A percentile compares a stretch with the other conserved stretches of the same genome.
Evolutionary conservation across 2,797 vertebrate genomes (phyloP).

Genomic region (Cichlasoma orientale): DNA sequence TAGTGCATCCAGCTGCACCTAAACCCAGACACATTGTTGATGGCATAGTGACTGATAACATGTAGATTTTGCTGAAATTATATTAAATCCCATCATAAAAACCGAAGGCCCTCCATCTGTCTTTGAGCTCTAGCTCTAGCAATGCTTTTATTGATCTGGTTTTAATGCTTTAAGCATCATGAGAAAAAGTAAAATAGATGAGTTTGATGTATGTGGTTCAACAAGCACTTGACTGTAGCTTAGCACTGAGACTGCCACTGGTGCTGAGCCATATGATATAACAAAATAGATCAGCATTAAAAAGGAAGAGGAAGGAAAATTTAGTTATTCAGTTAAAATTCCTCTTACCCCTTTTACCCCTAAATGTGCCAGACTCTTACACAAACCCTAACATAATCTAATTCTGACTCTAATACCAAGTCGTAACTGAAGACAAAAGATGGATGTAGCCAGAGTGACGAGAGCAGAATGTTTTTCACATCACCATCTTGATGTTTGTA

Average conservation of each 20-base stretch:
- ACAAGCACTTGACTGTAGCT: slow-evolving; percentile 7
- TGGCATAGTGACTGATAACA: neutral
- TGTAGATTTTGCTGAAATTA: neutral
- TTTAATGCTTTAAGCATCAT: neutral
- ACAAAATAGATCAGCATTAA: neutral
- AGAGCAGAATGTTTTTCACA: neutral
- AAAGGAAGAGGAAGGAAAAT: neutral
- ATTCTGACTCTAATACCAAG: neutral
- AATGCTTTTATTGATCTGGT: neutral
- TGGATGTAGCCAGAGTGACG: neutral
- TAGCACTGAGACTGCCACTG: slow-evolving; percentile 9
- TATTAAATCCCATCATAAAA: neutral
- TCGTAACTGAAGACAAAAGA: neutral
- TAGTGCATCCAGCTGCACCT: neutral
- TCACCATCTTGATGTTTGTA: neutral
- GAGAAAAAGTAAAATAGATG: neutral
- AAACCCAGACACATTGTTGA: neutral
- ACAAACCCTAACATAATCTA: neutral
- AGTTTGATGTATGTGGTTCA: slow-evolving; percentile 10
- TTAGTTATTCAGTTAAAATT: neutral
- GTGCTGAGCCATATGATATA: neutral
- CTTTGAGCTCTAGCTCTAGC: neutral
- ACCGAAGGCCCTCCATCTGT: neutral
- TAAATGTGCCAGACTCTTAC: neutral
- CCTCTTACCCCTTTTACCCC: neutral